Conservation (phyloP, 2,797 vertebrate species). For the Steatocranus sp. region DNA sequence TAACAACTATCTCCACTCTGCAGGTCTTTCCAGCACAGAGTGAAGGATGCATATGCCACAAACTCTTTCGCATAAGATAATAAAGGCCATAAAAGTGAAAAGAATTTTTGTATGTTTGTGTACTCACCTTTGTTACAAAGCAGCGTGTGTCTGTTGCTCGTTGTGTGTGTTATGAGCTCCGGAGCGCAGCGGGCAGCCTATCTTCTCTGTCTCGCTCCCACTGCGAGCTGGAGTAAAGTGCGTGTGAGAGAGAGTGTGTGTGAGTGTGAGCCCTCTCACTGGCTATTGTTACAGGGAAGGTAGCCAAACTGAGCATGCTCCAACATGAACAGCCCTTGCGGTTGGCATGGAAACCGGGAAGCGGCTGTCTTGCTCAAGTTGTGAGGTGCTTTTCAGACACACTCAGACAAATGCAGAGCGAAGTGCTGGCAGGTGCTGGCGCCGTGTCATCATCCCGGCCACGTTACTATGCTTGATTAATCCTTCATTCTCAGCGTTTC, state of each 20-base stretch:
- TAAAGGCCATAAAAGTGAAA: not conserved
- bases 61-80: not conserved
- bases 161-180: slow-evolving; percentile 17
- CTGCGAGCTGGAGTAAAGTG: slow-evolving; percentile 60
- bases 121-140: slow-evolving; percentile 48
- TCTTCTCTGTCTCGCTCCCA: slow-evolving; percentile 54
- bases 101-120: not conserved
- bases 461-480: slow-evolving; percentile 19
- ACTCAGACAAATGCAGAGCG: not conserved
- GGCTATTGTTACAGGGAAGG: slow-evolving; percentile 75
- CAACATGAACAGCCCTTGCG: slow-evolving; percentile 56
- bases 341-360: slow-evolving; percentile 76
- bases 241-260: not conserved
- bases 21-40: not conserved
- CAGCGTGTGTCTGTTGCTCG: not conserved
- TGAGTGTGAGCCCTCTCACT: slow-evolving; percentile 52
- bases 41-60: not conserved
- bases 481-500: slow-evolving; percentile 18
- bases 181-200: slow-evolving; percentile 46
- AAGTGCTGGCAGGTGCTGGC: slow-evolving; percentile 40
- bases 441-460: slow-evolving; percentile 25
- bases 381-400: slow-evolving; percentile 30
- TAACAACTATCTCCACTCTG: slow-evolving; percentile 13
- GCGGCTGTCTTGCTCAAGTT: slow-evolving; percentile 54
- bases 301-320: slow-evolving; percentile 79